Evolutionary conservation across 2,113 vertebrate species (phyloP), one percentile per base, ranked within the genome.

Genomic region (Clarias gariepinus): DNA sequence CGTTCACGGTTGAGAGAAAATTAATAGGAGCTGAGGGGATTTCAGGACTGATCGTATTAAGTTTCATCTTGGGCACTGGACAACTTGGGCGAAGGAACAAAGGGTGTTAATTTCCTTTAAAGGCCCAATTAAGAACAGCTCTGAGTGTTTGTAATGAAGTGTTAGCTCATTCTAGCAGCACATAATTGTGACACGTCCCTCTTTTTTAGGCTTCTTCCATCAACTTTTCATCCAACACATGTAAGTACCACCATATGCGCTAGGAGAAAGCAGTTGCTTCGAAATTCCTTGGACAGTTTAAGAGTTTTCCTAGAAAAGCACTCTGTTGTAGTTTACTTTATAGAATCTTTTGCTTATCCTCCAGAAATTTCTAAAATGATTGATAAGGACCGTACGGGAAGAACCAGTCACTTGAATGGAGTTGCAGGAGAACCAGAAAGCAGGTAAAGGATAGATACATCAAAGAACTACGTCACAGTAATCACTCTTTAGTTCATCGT

Each of bases 91-190:
- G 80, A 28, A 80, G 30, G 19, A 66, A 79, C 74, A 58, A 58
- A 74, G 19, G 15, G 8, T 41, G 78, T 12, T 81, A 41, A 61
- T 61, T 61, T 81, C 23, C 36, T 25, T 63, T 84, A 19, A 71
- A 83, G 28, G 25, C n/a, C 71, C n/a, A 78, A 64, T 78, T 79
- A 68, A 66, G 41, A 57, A 30, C 60, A 85, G 47, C 19, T 79
- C 41, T 13, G 47, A 68, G 74, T 52, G 4, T 64, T 63, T 10
- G 36, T 52, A 61, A 78, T 66, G 58, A 85, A 78, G 58, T 53
- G 41, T 55, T 85, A 64, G 30, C 19, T 52, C 13, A 47, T 74
- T 61, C 25, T 85, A 53, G 41, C 0, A 23, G 73, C 60, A 23
- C 23, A 66, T 74, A 69, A 41, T 23, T 82, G 64, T 61, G 47